phyloP scores from a whole-genome alignment of 2,113 vertebrate species.

The Salvelinus alpinus region DNA sequence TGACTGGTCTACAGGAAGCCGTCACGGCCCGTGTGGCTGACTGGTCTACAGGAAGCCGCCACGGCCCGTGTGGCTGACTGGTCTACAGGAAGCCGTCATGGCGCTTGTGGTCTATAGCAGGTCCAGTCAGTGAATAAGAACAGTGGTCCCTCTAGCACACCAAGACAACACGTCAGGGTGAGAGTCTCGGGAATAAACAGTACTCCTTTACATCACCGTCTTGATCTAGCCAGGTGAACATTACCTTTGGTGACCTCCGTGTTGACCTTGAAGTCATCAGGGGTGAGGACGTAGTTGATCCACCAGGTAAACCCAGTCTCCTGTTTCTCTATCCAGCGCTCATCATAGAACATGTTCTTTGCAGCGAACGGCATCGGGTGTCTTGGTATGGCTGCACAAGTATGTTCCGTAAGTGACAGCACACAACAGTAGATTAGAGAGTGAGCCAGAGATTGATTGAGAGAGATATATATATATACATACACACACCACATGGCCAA shows the following conservation, averaged over 20 bases:
- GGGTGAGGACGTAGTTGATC: conserved; percentile 94
- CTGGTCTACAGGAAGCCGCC: neutral
- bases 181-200: neutral
- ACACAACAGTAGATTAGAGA: neutral
- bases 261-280: conserved; percentile 90
- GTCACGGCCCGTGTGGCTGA: too few relatives aligned
- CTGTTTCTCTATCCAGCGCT: conserved; percentile 96
- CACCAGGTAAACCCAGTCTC: conserved; percentile 92
- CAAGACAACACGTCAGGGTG: neutral
- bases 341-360: conserved; percentile 97
- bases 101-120: neutral
- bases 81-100: neutral
- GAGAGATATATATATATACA: neutral
- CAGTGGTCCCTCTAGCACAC: too few relatives aligned
- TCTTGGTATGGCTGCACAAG: conserved; percentile 82
- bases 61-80: neutral
- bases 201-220: neutral
- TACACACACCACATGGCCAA: too few relatives aligned
- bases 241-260: conserved; percentile 83
- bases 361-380: conserved; percentile 94
- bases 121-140: too few relatives aligned
- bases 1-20: neutral
- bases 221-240: neutral
- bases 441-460: neutral
- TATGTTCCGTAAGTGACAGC: neutral